Base-by-base conservation (phyloP, 2,888 invertebrate species). In the Orthosia cruda region DNA sequence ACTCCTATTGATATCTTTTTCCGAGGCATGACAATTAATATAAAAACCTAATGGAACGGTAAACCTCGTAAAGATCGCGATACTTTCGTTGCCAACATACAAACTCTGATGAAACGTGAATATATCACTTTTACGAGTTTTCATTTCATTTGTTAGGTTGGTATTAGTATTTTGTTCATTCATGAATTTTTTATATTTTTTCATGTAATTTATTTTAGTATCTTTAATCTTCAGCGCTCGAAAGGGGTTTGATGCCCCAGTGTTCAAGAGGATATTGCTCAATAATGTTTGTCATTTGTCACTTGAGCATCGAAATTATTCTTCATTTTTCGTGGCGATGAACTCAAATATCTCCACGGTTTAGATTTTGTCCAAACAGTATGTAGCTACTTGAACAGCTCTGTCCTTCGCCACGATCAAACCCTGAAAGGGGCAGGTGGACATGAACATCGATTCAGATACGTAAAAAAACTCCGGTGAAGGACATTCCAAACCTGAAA, bases 41-140 rank as follows among this genome's bases (percentile, higher is more conserved):
- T 80, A 73, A 61, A 59, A 70, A 49, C 23, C 0, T 65, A 82
- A 74, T 77, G 55, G 61, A 54, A 67, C 45, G 12, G 2, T 18
- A n/a, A n/a, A 23, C 50, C 9, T 79, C 83, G 45, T 79, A 79
- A 74, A 77, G 49, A 73, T 68, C 16, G 12, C 26, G 26, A 50
- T 58, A 50, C 64, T 82, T 64, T 71, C 61, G 68, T 63, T 68
- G 18, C 71, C 68, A 55, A 62, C 71, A 73, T 73, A 71, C 67
- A 64, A 77, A 68, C 16, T 57, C 15, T 71, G 58, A 71, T 80
- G 72, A 70, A 72, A 71, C 55, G 11, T 26, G 40, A 45, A 32
- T 55, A 23, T 50, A 52, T 26, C 52, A 61, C 61, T 71, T 82
- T 77, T 83, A 77, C 55, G 71, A 75, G 58, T 20, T n/a, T 71